phyloP scores from a whole-genome alignment of 2,888 invertebrate genomes.

The Dryobota labecula region DNA sequence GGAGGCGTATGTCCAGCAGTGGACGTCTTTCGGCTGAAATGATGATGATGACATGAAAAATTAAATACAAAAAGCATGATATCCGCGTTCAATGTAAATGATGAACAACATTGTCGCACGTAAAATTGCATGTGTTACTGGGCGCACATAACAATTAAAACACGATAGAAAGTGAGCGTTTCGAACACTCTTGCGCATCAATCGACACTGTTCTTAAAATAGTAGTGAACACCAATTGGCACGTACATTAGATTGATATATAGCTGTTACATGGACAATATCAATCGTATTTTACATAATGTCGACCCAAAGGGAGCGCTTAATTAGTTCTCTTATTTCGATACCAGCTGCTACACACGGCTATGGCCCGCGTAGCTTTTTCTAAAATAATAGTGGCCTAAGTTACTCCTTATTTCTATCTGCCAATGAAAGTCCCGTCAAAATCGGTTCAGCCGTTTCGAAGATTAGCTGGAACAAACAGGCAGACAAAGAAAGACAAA shows the following conservation, averaged over 20 bases:
- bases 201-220: slow-evolving; percentile 79
- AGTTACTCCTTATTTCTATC: no score
- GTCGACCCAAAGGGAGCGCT: slow-evolving; percentile 31
- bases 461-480: no score
- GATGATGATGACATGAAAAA: no score
- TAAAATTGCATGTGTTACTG: slow-evolving; percentile 88
- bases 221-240: slow-evolving; percentile 82
- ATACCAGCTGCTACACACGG: no score
- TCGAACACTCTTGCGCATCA: slow-evolving; percentile 79
- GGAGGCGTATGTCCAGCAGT: no score
- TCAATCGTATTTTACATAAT: slow-evolving; percentile 30
- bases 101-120: slow-evolving; percentile 86
- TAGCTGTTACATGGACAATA: slow-evolving; percentile 65
- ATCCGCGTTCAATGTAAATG: slow-evolving; percentile 81
- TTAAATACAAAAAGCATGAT: slow-evolving; percentile 62
- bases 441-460: no score
- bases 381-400: no score
- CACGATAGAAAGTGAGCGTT: slow-evolving; percentile 88
- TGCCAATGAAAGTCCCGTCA: no score
- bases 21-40: no score
- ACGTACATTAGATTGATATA: slow-evolving; percentile 79
- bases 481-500: no score
- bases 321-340: slow-evolving; percentile 12
- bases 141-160: slow-evolving; percentile 89
- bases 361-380: no score